Conservation (phyloP, 2,888 invertebrate species). For the Dasysyrphus tricinctus region DNA sequence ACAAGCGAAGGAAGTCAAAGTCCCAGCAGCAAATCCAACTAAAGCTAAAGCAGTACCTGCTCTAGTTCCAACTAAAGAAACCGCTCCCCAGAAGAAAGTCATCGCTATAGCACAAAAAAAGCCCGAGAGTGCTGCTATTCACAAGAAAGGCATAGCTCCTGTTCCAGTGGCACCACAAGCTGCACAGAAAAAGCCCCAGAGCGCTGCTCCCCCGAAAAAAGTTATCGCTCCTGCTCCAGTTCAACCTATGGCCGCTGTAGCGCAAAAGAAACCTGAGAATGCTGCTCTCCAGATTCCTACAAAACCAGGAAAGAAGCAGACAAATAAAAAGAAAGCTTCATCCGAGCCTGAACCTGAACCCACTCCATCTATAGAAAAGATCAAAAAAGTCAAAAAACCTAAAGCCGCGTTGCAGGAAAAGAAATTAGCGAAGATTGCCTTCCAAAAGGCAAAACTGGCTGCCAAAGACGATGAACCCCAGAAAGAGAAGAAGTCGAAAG, state of each 20-base stretch:
- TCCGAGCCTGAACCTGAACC: not conserved
- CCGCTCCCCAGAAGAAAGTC: no score
- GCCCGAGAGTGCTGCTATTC: no score
- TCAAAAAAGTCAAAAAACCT: constrained; percentile 14
- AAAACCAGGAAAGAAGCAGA: constrained; percentile 9
- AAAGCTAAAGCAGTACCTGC: not conserved
- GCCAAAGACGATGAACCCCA: not conserved
- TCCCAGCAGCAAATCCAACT: not conserved
- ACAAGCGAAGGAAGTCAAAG: not conserved
- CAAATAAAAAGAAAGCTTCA: not conserved
- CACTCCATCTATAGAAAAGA: not conserved
- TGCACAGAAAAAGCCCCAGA: not conserved
- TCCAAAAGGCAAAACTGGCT: constrained; percentile 3
- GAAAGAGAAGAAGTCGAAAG: constrained; percentile 3
- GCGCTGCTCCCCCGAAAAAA: not conserved
- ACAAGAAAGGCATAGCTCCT: no score
- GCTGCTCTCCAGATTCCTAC: not conserved
- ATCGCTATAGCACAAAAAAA: no score
- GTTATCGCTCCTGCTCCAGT: not conserved
- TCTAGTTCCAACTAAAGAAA: not conserved
- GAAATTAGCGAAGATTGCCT: constrained; percentile 36
- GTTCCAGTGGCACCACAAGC: not conserved
- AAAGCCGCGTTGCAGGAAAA: constrained; percentile 2
- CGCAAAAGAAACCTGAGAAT: not conserved
- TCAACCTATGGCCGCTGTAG: not conserved